Base-by-base conservation (phyloP, 1,140 invertebrate species). In the Drosophila busckii region DNA sequence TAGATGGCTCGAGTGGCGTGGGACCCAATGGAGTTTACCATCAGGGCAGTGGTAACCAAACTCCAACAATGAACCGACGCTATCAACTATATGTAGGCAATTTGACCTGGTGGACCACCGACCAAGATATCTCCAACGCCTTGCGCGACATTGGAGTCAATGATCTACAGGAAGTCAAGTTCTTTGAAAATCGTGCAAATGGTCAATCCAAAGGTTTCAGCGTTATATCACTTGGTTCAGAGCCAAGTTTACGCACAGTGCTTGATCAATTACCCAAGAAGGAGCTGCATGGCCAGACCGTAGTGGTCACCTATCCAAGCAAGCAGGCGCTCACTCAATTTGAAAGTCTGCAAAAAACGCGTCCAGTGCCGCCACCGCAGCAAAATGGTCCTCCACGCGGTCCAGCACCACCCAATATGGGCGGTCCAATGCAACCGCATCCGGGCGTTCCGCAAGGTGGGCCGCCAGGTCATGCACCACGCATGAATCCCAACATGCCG, bases 131-230 rank as follows among this genome's bases (percentile, higher is more conserved):
- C 34, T 93, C 93, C 19, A 95, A 98, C 89, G 93, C 95, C 2
- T 91, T 98, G 46, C 90, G 91, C 35, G 92, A 92, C 56, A 90
- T 98, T 63, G 98, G 97, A 12, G 94, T 99, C 2, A 92, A 90
- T 52, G 98, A 99, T 88, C 93, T 99, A 66, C 90, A 98, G 60
- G 98, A 99, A 87, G 96, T 99, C 7, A 99, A 99, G 89, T 99
- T 99, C 89, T 98, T 99, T 90, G 98, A 99, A 89, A 99, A 99
- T 89, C 92, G 98, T 70, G 95, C 96, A 6, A 99, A 99, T 91
- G 98, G 98, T 16, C 98, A 99, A 88, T 98, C 97, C 0, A 99
- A 99, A 91, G 98, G 98, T 28, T 98, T 98, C 88, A 98, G 96
- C 87, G 93, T 97, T 9, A 93, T 98, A 63, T 95, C 95, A 1